Conservation (phyloP, 2,113 vertebrate species). For the Spermophilus dauricus region DNA sequence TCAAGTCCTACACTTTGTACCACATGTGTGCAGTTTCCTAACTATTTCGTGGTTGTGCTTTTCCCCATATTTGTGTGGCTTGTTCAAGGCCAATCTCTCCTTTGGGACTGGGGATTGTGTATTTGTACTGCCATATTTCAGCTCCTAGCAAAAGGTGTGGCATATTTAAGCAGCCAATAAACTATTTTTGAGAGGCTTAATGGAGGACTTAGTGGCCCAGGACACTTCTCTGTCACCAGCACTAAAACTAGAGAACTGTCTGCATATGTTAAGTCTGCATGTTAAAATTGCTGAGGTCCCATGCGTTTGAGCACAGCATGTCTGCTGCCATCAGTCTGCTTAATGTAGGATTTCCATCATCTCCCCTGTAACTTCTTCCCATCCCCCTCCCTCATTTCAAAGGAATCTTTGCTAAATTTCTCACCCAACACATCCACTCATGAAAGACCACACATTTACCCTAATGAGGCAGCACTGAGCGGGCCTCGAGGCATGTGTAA, state of each 20-base stretch:
- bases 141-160: neutral
- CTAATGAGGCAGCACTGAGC: neutral
- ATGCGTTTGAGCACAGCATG: too few species aligned
- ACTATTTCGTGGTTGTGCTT: neutral
- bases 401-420: too few species aligned
- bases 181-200: too few species aligned
- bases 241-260: too few species aligned
- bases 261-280: too few species aligned
- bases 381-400: neutral
- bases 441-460: too few species aligned
- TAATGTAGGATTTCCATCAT: neutral
- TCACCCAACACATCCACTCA: neutral
- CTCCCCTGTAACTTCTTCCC: too few species aligned
- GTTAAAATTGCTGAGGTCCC: too few species aligned
- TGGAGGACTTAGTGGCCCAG: too few species aligned
- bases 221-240: neutral
- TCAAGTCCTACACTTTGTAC: rapidly evolving
- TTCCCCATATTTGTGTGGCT: neutral
- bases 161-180: neutral
- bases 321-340: too few species aligned
- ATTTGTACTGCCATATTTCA: neutral
- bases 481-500: neutral
- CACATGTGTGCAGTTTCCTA: rapidly evolving
- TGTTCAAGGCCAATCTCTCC: neutral
- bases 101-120: neutral